These are phyloP conservation scores for Erebia ligea DNA, from an alignment of 2,888 invertebrate genomes.

Conservation along the genomic window DNA sequence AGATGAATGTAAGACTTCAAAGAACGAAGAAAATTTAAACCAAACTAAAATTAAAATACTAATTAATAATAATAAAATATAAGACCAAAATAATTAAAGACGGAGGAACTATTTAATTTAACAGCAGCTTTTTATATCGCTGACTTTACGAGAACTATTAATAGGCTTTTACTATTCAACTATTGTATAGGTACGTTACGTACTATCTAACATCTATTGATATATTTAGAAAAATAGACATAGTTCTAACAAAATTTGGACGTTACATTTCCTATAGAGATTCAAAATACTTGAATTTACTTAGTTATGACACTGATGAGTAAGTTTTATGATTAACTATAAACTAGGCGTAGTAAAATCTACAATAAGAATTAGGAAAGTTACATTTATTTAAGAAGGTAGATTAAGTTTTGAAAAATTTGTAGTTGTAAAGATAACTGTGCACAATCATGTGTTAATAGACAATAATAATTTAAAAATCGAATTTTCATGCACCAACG, in stretches of 20 bases:
- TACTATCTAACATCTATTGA: background rate
- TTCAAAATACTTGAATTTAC: background rate
- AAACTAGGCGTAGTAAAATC: background rate
- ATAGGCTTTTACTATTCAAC: background rate
- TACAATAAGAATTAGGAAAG: background rate
- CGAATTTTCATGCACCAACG: conserved; percentile 11
- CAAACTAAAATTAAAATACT: background rate
- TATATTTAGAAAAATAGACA: conserved; percentile 10
- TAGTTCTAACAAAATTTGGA: background rate
- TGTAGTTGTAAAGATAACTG: conserved; percentile 5
- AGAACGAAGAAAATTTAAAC: conserved; percentile 4
- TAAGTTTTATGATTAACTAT: background rate
- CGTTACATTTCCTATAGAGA: background rate
- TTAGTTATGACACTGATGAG: background rate
- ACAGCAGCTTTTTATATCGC: background rate
- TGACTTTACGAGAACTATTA: background rate
- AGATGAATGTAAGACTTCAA: background rate
- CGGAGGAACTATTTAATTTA: background rate
- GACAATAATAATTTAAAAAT: background rate
- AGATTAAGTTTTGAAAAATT: background rate
- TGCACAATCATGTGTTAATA: conserved; percentile 12
- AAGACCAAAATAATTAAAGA: background rate
- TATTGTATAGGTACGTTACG: background rate
- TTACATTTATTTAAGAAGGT: background rate
- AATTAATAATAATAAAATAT: too few relatives aligned